phyloP scores from a whole-genome alignment of 2,797 vertebrate genomes.

The Epinephelus awoara region DNA sequence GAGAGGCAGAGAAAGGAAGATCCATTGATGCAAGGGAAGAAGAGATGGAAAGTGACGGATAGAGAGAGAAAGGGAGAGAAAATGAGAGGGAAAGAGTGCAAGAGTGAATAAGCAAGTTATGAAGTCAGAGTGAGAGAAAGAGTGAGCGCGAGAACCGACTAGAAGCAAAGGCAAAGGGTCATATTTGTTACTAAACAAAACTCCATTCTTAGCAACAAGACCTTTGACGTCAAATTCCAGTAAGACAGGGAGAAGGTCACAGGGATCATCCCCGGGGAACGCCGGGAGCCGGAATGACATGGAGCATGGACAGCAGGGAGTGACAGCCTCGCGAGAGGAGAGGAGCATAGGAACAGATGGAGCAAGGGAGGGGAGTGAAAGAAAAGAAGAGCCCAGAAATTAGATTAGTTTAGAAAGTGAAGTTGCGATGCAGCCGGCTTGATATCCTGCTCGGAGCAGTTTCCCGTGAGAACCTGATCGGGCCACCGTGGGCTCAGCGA shows the following conservation, averaged over 20 bases:
- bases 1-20: conserved; percentile 76
- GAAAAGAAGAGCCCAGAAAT: conserved; percentile 89
- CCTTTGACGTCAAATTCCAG: conserved; percentile 93
- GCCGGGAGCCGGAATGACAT: conserved; percentile 84
- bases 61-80: conserved; percentile 39
- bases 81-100: conserved; percentile 37
- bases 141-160: conserved; percentile 45
- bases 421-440: conserved; percentile 90
- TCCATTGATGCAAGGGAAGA: conserved; percentile 72
- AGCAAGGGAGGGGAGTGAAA: conserved; percentile 88
- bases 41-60: conserved; percentile 61
- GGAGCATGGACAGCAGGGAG: conserved; percentile 81
- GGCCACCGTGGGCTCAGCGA: conserved; percentile 89
- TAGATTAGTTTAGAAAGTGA: conserved; percentile 96
- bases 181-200: conserved; percentile 93
- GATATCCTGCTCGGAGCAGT: conserved; percentile 92
- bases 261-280: conserved; percentile 89
- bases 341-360: conserved; percentile 82
- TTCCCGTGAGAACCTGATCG: conserved; percentile 97
- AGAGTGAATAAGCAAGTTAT: conserved; percentile 54
- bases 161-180: conserved; percentile 79
- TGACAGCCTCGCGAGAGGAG: conserved; percentile 80
- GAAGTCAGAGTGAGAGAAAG: conserved; percentile 54
- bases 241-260: conserved; percentile 95
- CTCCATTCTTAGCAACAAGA: conserved; percentile 91